phyloP scores from a whole-genome alignment of 2,113 vertebrate species.

The Myrmecophaga tridactyla region DNA sequence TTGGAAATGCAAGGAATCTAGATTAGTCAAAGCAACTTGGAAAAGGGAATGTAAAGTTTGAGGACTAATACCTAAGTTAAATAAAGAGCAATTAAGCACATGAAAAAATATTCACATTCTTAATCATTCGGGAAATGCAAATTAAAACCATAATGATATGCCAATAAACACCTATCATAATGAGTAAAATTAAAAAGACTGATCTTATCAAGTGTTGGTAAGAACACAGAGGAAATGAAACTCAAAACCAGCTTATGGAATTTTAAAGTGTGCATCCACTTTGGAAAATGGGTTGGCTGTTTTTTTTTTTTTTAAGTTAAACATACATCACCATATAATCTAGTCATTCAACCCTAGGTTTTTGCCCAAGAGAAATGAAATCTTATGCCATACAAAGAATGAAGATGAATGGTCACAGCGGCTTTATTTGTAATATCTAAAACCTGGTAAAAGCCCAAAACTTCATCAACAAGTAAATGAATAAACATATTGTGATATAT shows the following conservation, averaged over 20 bases:
- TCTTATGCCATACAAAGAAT: neutral
- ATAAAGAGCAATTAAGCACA: neutral
- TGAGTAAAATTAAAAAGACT: neutral
- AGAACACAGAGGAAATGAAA: no score
- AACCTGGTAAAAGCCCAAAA: neutral
- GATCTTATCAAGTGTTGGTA: neutral
- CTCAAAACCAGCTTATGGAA: neutral
- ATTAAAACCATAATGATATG: no score
- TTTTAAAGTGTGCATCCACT: neutral
- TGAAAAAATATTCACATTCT: neutral
- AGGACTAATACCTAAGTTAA: neutral
- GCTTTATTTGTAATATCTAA: no score
- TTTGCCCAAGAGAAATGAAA: neutral
- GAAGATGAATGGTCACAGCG: no score
- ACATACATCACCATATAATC: neutral
- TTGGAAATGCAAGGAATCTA: neutral
- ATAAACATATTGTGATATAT: neutral
- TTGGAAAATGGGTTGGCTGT: no score
- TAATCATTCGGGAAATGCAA: neutral
- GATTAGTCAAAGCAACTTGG: neutral
- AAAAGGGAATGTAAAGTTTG: neutral
- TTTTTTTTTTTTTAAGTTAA: neutral
- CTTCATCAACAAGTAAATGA: neutral
- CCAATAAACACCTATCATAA: neutral
- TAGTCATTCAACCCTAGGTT: neutral